Evolutionary conservation across 2,888 invertebrate genomes (phyloP), one percentile per base, ranked within the genome.

Genomic region (Pseudanteris insignis): DNA sequence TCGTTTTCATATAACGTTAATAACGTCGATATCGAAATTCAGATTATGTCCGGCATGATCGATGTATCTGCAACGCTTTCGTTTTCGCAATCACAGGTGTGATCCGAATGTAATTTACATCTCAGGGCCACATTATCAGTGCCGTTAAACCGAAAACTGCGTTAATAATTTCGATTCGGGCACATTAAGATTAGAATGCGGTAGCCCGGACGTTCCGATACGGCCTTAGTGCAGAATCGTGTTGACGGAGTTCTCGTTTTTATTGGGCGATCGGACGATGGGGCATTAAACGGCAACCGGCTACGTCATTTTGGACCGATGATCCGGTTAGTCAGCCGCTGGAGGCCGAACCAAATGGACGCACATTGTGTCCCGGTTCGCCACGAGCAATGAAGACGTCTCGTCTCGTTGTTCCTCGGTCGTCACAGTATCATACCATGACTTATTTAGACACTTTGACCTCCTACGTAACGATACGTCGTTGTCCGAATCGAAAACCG

Each of bases 271-370:
- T 41, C 36, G 33, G 53, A 32, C 37, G 59, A 60, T n/a, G 58
- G 44, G 25, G 44, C 40, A 58, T 58, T 58, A 50, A n/a, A 43
- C 15, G 26, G 32, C 21, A 37, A 15, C 41, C 15, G 48, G 61
- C 47, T 33, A 51, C 53, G 54, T 44, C 60, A 63, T 64, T 61
- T 41, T 55, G 63, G 53, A 66, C 64, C 67, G 69, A 75, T 75
- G 73, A 75, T 69, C 65, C 69, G 69, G 73, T 73, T 73, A 69
- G 67, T 53, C 43, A 60, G 48, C 63, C 37, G 54, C 43, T 48
- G 9, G 21, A 54, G 66, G 67, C 69, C 67, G 66, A 66, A 64
- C 67, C 70, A 63, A 67, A 67, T 69, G 68, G 65, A 67, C 58
- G 67, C 60, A 59, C 62, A 67, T 70, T 69, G 66, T 64, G 57